phyloP scores from a whole-genome alignment of 1,140 invertebrate species.

The Dinoponera quadriceps region DNA sequence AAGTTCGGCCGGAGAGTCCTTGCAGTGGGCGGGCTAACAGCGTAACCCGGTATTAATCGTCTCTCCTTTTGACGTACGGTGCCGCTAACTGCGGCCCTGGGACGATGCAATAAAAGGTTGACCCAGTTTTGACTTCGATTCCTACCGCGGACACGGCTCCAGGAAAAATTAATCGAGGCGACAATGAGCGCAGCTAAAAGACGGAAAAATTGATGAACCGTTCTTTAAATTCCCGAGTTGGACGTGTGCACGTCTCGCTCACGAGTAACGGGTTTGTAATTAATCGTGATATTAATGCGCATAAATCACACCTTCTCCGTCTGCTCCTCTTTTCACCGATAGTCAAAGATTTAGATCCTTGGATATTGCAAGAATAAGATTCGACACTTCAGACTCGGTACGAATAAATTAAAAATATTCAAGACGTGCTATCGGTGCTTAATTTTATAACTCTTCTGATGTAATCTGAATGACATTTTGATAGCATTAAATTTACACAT shows the following conservation, averaged over 20 bases:
- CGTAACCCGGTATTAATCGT: slow-evolving; percentile 2
- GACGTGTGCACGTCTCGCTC: not conserved
- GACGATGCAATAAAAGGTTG: slow-evolving; percentile 74
- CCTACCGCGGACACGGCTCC: slow-evolving; percentile 64
- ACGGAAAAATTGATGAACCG: slow-evolving; percentile 43
- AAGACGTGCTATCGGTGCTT: not conserved
- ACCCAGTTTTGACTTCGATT: slow-evolving; percentile 76
- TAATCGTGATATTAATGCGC: slow-evolving; percentile 1
- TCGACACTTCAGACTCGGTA: not conserved
- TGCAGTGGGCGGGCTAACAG: slow-evolving; percentile 29
- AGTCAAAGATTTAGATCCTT: not conserved
- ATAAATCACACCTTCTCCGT: not conserved
- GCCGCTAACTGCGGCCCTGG: slow-evolving; percentile 66
- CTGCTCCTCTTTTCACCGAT: not conserved
- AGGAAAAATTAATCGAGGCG: slow-evolving; percentile 73
- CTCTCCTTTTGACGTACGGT: slow-evolving; percentile 11
- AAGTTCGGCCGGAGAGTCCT: slow-evolving; percentile 61
- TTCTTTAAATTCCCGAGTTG: not conserved
- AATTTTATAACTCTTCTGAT: not conserved
- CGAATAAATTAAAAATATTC: not conserved
- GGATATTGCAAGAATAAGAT: not conserved
- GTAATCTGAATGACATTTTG: slow-evolving; percentile 12
- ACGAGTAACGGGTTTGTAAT: not conserved
- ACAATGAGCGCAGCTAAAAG: slow-evolving; percentile 57
- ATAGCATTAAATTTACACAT: too few relatives aligned